Evolutionary conservation across 2,888 invertebrate genomes (phyloP).

Genomic region (Noctua janthe): DNA sequence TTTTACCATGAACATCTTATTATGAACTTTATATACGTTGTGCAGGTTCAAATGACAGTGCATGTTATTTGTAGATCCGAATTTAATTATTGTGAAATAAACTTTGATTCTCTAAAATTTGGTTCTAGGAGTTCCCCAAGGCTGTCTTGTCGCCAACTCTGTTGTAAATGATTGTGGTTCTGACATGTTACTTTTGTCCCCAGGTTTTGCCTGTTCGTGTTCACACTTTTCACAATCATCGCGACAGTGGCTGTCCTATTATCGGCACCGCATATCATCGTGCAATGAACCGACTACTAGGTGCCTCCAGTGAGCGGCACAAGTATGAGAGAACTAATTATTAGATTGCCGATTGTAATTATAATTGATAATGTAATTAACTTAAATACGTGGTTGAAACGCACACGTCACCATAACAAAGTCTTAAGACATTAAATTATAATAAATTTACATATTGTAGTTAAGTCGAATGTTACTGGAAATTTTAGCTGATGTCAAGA

Average conservation of each 20-base stretch:
- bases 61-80: neutral
- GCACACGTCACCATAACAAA: slow-evolving; percentile 84
- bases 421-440: slow-evolving; percentile 67
- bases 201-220: slow-evolving; percentile 98
- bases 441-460: slow-evolving; percentile 67
- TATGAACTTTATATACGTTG: neutral
- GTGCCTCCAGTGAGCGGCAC: slow-evolving; percentile 53
- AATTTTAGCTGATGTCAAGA: slow-evolving; percentile 51
- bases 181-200: slow-evolving; percentile 68
- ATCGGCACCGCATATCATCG: slow-evolving; percentile 98
- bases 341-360: slow-evolving; percentile 77
- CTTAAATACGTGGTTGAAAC: slow-evolving; percentile 86
- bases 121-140: slow-evolving; percentile 5
- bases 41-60: neutral
- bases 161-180: neutral
- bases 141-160: slow-evolving; percentile 15
- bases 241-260: slow-evolving; percentile 97
- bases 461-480: slow-evolving; percentile 61
- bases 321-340: slow-evolving; percentile 86
- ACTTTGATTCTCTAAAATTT: neutral
- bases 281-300: slow-evolving; percentile 91
- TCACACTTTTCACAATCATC: slow-evolving; percentile 97
- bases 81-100: neutral
- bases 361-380: slow-evolving; percentile 73
- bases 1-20: neutral